phyloP scores from a whole-genome alignment of 1,140 invertebrate genomes.

The Macrotrachela quadricornifera region DNA sequence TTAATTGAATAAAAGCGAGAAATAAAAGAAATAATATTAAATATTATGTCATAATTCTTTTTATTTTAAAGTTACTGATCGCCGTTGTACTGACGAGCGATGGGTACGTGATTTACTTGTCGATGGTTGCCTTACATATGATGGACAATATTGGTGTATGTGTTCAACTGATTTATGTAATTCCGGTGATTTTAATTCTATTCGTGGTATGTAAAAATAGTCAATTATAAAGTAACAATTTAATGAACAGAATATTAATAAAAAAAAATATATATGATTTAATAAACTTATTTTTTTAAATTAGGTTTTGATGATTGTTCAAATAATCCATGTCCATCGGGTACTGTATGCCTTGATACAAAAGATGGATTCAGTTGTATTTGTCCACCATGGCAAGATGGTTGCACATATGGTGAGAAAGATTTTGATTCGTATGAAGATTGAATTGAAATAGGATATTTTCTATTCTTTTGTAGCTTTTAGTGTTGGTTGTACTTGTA shows the following conservation, averaged over 20 bases:
- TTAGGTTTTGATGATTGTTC: slow-evolving; percentile 1
- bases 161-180: slow-evolving; percentile 8
- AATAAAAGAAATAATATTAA: no score
- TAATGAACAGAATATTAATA: no score
- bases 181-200: not conserved
- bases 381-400: slow-evolving; percentile 7
- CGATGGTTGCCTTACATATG: slow-evolving; percentile 7
- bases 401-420: not conserved
- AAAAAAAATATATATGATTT: no score
- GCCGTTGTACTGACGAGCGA: not conserved
- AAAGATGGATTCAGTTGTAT: slow-evolving; percentile 7
- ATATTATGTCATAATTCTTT: no score
- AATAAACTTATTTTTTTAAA: no score
- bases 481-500: not conserved
- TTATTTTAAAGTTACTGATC: slow-evolving; percentile 2
- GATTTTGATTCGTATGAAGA: not conserved
- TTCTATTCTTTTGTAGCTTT: not conserved
- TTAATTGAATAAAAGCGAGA: no score
- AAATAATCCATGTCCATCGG: slow-evolving; percentile 3
- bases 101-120: slow-evolving; percentile 4
- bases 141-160: slow-evolving; percentile 3
- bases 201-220: not conserved
- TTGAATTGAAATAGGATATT: not conserved
- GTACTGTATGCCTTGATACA: slow-evolving; percentile 4
- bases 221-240: no score